Evolutionary conservation across 2,113 vertebrate genomes (phyloP), one percentile per base, ranked within the genome.

Genomic region (Egretta garzetta): DNA sequence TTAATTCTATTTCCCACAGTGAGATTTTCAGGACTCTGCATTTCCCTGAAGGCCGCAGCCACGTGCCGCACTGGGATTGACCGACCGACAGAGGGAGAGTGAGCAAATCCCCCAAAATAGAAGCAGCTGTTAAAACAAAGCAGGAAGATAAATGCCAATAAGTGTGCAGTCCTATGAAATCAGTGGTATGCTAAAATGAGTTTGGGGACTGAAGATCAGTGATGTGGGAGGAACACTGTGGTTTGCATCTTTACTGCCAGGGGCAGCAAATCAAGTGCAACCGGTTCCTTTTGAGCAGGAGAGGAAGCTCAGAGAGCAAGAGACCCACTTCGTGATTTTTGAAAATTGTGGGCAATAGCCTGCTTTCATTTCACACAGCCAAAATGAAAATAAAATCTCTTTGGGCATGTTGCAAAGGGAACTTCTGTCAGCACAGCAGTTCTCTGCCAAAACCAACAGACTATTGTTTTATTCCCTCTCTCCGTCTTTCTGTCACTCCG

Each of bases 111-210:
- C 41, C 1, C 1, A 43, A 52, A 68, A 58, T 1, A 77, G 68
- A 73, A 79, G 52, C 62, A 79, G 53, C 71, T 90, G 56, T 77
- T 87, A 70, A 86, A 91, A 86, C 33, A 86, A 90, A 90, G 49
- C 33, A 80, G 67, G 30, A 83, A 80, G 41, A 83, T 58, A 86
- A 85, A 88, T 60, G 24, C 32, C 55, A 27, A 0, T 45, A 92
- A 81, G n/a, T 19, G 17, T 55, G 88, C 3, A 88, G 49, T 35
- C 37, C n/a, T 80, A 11, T 73, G 41, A 90, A 86, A 80, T 91
- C 67, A 50, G 41, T 47, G 41, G 26, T 30, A n/a, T 12, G 59
- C 55, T 80, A 72, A 58, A 20, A 30, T 10, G 13, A 62, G 10
- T 86, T 19, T 86, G 67, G 45, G 55, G 32, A 50, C 55, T 71